Percentiles rank a stretch among this genome's conserved stretches.
Conservation (phyloP, 2,797 vertebrate species). For the Loriculus beryllinus region DNA sequence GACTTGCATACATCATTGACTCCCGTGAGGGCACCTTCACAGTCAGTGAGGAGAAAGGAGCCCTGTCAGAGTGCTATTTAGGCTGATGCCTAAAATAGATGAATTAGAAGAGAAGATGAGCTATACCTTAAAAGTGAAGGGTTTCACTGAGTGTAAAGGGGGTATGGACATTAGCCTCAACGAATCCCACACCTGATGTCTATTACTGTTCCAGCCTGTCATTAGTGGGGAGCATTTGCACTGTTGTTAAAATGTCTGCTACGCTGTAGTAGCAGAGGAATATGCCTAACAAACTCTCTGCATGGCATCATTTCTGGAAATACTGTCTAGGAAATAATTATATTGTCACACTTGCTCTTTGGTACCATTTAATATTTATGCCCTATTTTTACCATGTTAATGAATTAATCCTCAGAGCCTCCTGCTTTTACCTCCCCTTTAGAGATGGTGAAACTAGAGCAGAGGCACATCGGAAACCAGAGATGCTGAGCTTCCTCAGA, state of each 20-base stretch:
- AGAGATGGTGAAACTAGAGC: constrained; percentile 35
- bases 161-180: background rate
- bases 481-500: constrained; percentile 1
- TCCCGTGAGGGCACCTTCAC: background rate
- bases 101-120: background rate
- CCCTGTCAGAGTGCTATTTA: background rate
- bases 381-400: background rate
- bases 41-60: background rate
- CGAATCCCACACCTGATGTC: background rate
- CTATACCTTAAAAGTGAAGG: background rate
- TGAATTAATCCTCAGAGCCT: background rate
- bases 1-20: background rate
- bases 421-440: background rate
- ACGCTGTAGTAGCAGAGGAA: background rate
- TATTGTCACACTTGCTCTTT: background rate
- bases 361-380: background rate
- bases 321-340: background rate
- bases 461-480: constrained; percentile 2
- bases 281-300: background rate
- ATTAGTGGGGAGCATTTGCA: background rate
- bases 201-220: background rate
- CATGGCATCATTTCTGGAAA: background rate
- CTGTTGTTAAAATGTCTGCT: background rate
- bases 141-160: background rate
- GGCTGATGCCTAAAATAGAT: background rate